These are phyloP conservation scores for Brienomyrus longianalis DNA, from an alignment of 2,113 vertebrate species.

Conservation along the genomic window DNA sequence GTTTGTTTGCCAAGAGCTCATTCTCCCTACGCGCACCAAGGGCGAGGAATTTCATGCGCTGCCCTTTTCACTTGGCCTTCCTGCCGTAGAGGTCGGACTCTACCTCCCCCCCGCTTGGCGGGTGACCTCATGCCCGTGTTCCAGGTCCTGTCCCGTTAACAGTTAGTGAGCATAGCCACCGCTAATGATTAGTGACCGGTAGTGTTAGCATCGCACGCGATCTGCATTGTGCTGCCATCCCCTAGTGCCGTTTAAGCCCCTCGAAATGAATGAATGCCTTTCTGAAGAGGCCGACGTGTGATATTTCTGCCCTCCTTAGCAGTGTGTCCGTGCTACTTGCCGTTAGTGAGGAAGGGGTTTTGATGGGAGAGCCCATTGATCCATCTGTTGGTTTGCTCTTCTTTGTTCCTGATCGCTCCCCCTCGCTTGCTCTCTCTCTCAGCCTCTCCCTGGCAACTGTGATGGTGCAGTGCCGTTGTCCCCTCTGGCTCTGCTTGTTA, in stretches of 20 bases:
- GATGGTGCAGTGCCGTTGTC: not conserved
- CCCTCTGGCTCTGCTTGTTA: not conserved
- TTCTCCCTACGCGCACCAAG: conserved; percentile 45
- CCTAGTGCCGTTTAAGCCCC: not conserved
- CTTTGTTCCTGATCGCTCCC: not conserved
- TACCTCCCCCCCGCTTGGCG: not conserved
- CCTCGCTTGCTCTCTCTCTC: not conserved
- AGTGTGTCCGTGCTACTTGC: not conserved
- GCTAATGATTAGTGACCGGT: not conserved
- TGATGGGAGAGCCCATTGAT: not conserved
- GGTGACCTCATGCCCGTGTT: not conserved
- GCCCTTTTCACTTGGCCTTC: conserved; percentile 24
- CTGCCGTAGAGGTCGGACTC: not conserved
- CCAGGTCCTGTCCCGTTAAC: not conserved
- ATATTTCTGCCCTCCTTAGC: not conserved
- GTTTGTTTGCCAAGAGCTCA: conserved; percentile 38
- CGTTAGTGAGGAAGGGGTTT: not conserved
- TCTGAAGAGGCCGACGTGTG: not conserved
- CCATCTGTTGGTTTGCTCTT: not conserved
- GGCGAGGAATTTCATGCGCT: conserved; percentile 29
- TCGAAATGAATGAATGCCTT: not conserved
- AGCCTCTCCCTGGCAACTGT: not conserved
- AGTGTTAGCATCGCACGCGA: not conserved
- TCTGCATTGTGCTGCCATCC: not conserved
- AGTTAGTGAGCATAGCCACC: not conserved